Base-by-base conservation (phyloP, 1,140 invertebrate species). In the Augochlora pura region DNA sequence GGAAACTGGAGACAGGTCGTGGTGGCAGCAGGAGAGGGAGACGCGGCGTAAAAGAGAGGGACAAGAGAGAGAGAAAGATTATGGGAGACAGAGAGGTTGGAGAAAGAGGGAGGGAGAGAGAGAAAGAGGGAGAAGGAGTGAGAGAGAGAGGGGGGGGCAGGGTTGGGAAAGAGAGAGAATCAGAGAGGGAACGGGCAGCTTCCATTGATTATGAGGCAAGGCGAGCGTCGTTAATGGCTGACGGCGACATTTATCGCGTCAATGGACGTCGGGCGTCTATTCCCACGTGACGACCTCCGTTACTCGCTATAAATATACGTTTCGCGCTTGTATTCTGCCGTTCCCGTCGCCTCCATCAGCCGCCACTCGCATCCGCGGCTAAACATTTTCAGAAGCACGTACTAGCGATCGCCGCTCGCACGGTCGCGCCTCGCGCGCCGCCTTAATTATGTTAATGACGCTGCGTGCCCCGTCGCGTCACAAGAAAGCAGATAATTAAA, bases 131-230 rank as follows among this genome's bases (percentile, higher is more conserved):
- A n/a, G 77, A 71, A 59, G 42, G n/a, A 27, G 23, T 63, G 39
- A 65, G 59, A 18, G 12, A 64, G 14, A 0, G 49, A 54, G 38
- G 49, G n/a, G 25, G 21, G 32, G 7, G 12, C 25, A 54, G 39
- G 16, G 54, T 32, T 16, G 60, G n/a, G 25, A 6, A 39, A 68
- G 49, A 42, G n/a, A 73, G 62, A 46, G 76, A 72, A 25, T 23
- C 65, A 42, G 65, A 32, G 68, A 57, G 52, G 46, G 57, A 52
- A 42, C 42, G 52, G 81, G 39, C 67, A 70, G 80, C 68, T 79
- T 81, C 82, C 85, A 87, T 87, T 87, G 86, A 87, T 87, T 87
- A 87, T 86, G 85, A 86, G 82, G 82, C 85, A 87, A 87, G 85
- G 75, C 85, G 73, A 82, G 82, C 82, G 82, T 84, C 82, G 79